Base-by-base conservation (phyloP, 2,888 invertebrate species). In the Drosophila quinaria region DNA sequence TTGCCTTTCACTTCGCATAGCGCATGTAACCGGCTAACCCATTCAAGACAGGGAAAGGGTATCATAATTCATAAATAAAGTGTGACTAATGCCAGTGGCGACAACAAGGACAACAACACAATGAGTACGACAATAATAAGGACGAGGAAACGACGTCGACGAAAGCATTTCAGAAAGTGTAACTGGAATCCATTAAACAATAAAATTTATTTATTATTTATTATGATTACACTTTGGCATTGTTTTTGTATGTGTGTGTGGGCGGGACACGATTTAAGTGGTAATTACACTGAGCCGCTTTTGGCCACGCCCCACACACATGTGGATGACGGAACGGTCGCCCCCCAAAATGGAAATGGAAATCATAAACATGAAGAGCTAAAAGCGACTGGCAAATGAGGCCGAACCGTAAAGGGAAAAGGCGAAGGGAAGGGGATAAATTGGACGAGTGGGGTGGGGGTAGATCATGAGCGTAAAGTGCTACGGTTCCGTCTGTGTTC, bases 151-250 rank as follows among this genome's bases (percentile, higher is more conserved):
- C 22, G 22, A 25, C 22, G 22, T 44, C 49, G 59, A 49, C 60
- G 39, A 61, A 46, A 56, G 61, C 47, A 51, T 69, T 70, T 68
- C 74, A 60, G 55, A 69, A 78, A 83, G 77, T 88, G 86, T 89
- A 89, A 89, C 89, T 84, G 78, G 74, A 88, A 90, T 89, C 88
- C 83, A 80, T 88, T 82, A 81, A 86, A 90, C 87, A 88, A 90
- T 88, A 88, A 88, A 88, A 86, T 86, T 70, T 84, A 84, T 90
- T 88, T 90, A 88, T 88, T 90, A 90, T 90, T 88, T 90, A 88
- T 90, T 88, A 81, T 90, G 90, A 88, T 90, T 89, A 87, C 86
- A 74, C 71, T 77, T 77, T 52, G 71, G 25, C 77, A 77, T 77
- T 77, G 77, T 77, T 77, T 77, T 77, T 61, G 66, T 54, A 11